Base-by-base conservation (phyloP, 2,888 invertebrate genomes). In the Osmoderma eremita region DNA sequence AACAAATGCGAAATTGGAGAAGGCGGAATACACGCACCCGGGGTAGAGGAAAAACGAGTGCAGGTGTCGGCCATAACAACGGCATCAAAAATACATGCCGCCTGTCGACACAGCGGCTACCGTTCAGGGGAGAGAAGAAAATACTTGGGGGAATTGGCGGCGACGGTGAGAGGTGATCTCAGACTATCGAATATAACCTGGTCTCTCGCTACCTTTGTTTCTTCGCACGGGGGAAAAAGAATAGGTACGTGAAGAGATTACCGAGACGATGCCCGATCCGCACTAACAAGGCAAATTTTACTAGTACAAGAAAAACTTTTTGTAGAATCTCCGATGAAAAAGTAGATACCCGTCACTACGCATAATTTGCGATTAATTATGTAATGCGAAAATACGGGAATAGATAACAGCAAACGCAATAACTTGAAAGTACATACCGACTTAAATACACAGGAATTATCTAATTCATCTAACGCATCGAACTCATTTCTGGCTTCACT, bases 1-100 rank as follows among this genome's bases (percentile, higher is more conserved):
- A 30, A 53, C 53, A 17, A 30, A 38, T 10, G 68, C 74, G 76
- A 79, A 80, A 81, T 81, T 80, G 80, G 80, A 80, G 81, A 53
- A n/a, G n/a, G n/a, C 76, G 78, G 79, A 78, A 78, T 77, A 75
- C 3, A 38, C 36, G 36, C 17, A 38, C 36, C n/a, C 36, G 36
- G 8, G 75, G n/a, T n/a, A n/a, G n/a, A n/a, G n/a, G 74, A 74
- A 75, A 70, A 68, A 69, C 65, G 70, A 70, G 58, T 61, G 45
- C 58, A 61, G 58, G 71, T 71, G 71, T 56, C 36, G 67, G 69
- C 68, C 67, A 70, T 72, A 72, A 72, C 72, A 72, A 70, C 69
- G 68, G 67, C 70, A 71, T 72, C 73, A 71, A 70, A 71, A 72
- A 73, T 72, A 72, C 72, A 73, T 72, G 71, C 65, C 53, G 18